A percentile compares a stretch with the other conserved stretches of the same genome.
phyloP scores from a whole-genome alignment of 1,140 invertebrate genomes.

The Monochamus saltuarius region DNA sequence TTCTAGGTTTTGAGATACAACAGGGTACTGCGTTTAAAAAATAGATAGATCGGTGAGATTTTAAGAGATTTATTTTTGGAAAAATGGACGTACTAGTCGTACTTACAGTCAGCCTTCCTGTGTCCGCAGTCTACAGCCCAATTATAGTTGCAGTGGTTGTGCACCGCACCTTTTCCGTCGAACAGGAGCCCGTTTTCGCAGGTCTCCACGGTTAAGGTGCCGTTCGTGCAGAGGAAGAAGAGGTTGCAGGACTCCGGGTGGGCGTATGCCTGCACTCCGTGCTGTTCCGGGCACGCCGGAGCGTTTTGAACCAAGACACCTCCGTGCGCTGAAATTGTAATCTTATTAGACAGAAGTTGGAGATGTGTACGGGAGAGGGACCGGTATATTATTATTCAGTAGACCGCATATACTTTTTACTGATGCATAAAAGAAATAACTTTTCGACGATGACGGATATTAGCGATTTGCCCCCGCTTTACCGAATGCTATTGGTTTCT shows the following conservation, averaged over 20 bases:
- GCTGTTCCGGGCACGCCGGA: slow-evolving; percentile 65
- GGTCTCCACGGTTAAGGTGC: slow-evolving; percentile 82
- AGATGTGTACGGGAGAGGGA: too few species aligned
- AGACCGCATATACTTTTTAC: too few species aligned
- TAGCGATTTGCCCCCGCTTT: background rate
- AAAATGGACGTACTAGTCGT: too few species aligned
- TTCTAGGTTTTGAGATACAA: too few species aligned
- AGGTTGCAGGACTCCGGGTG: slow-evolving; percentile 82
- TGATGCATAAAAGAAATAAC: background rate
- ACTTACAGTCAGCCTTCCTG: slow-evolving; percentile 79
- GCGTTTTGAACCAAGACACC: slow-evolving; percentile 47
- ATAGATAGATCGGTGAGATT: too few species aligned
- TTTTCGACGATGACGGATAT: background rate
- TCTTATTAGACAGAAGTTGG: too few species aligned
- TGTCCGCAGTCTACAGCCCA: slow-evolving; percentile 89
- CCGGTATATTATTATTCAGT: too few species aligned
- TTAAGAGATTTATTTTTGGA: too few species aligned
- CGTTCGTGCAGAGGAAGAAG: slow-evolving; percentile 90
- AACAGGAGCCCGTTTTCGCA: slow-evolving; percentile 91
- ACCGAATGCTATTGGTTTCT: background rate
- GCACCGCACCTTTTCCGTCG: slow-evolving; percentile 82
- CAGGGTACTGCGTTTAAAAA: too few species aligned
- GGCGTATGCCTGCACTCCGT: slow-evolving; percentile 75
- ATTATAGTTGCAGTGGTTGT: slow-evolving; percentile 92
- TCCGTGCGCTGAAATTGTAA: slow-evolving; percentile 35